These are phyloP conservation scores for Diogma glabrata DNA, from an alignment of 2,888 invertebrate species.

Conservation along the genomic window DNA sequence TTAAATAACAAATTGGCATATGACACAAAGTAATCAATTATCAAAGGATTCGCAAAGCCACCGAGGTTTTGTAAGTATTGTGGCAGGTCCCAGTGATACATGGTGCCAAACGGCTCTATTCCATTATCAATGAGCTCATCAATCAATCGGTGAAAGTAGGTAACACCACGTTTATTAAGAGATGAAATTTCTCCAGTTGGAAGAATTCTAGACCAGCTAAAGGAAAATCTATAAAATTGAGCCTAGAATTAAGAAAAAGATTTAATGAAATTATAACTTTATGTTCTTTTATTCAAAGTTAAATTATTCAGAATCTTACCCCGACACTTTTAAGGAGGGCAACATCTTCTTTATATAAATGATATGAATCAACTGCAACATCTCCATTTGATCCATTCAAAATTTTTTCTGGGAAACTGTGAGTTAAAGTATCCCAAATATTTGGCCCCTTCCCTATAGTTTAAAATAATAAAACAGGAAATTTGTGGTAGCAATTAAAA, in stretches of 20 bases:
- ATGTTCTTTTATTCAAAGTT: too few species aligned
- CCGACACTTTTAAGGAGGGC: too few species aligned
- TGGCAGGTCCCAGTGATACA: conserved; percentile 45
- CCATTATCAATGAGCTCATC: conserved; percentile 46
- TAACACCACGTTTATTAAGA: conserved; percentile 47
- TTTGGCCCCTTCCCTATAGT: conserved; percentile 39
- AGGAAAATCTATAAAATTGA: conserved; percentile 47
- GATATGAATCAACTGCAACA: conserved; percentile 45
- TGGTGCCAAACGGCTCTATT: conserved; percentile 47
- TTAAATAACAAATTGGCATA: conserved; percentile 38
- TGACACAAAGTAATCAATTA: conserved; percentile 39
- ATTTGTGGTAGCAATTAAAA: too few species aligned
- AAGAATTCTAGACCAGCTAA: conserved; percentile 52
- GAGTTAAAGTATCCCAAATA: conserved; percentile 35
- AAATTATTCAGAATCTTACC: too few species aligned
- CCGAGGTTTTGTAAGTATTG: conserved; percentile 42
- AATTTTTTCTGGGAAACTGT: conserved; percentile 25
- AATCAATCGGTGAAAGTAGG: conserved; percentile 53
- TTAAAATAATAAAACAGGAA: too few species aligned
- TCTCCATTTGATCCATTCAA: conserved; percentile 38
- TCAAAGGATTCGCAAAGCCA: conserved; percentile 38
- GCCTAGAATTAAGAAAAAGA: too few species aligned
- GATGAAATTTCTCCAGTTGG: conserved; percentile 43
- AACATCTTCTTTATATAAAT: conserved; percentile 43
- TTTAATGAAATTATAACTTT: too few species aligned